A percentile compares a stretch with the other conserved stretches of the same genome.
Conservation (phyloP, 2,888 invertebrate species). For the Eristalinus sepulchralis region DNA sequence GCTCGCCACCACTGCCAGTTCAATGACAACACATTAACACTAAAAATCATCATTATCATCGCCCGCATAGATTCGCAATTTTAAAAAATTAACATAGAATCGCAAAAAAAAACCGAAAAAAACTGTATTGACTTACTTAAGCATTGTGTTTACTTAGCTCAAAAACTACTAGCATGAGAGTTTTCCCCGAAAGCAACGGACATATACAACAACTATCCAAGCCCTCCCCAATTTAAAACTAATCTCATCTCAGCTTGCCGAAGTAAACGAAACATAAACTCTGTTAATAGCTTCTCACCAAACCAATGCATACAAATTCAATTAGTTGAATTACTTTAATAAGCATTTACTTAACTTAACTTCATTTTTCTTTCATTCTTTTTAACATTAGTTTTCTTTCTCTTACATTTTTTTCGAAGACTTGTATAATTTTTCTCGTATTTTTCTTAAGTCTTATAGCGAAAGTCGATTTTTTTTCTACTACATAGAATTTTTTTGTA, state of each 20-base stretch:
- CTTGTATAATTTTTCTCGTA: not conserved
- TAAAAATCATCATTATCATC: not conserved
- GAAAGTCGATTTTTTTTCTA: constrained; percentile 6
- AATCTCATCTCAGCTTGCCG: constrained; percentile 47
- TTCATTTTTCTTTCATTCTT: constrained; percentile 23
- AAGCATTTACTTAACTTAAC: constrained; percentile 15
- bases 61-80: not conserved
- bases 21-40: not conserved
- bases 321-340: constrained; percentile 30
- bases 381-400: constrained; percentile 1
- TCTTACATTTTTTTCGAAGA: not conserved
- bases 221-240: not conserved
- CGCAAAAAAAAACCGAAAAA: constrained; percentile 10
- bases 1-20: not conserved
- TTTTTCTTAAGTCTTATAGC: not conserved
- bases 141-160: constrained; percentile 61
- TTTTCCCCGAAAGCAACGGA: constrained; percentile 54
- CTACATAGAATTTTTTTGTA: constrained; percentile 24
- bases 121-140: constrained; percentile 10
- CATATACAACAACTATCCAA: constrained; percentile 31
- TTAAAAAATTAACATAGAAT: not conserved
- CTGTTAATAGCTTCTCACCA: constrained; percentile 54
- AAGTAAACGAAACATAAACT: constrained; percentile 37
- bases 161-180: constrained; percentile 61
- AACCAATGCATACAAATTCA: constrained; percentile 59